Base-by-base conservation (phyloP, 2,797 vertebrate genomes). In the Centropyge bicolor region DNA sequence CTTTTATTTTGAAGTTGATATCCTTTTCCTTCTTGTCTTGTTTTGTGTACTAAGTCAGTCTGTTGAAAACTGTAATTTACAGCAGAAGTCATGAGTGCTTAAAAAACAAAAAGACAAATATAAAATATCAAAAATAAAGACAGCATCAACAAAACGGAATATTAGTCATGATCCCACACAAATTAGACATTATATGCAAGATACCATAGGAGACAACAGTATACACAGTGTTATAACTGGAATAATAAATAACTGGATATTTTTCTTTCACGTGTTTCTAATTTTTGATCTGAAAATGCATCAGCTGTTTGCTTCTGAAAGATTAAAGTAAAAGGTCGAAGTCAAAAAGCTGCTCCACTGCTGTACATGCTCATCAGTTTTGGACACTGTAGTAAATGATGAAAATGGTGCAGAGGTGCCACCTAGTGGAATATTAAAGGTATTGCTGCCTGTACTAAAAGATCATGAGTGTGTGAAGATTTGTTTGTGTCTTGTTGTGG, bases 341-440 rank as follows among this genome's bases (percentile, higher is more conserved):
- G 3, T 20, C 0, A 10, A 49, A 0, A 9, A 40, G 43, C 27
- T 8, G 36, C 36, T 8, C 5, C 5, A 41, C 20, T 52, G 62
- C 22, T 57, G 48, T 8, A 4, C 3, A 13, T 12, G 2, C 14
- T 54, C 24, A 0, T 31, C 3, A 40, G 8, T 13, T 57, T 54
- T 14, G 9, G 19, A 17, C 0, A 2, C 19, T 13, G 5, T 17
- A 6, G 9, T 41, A 3, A 35, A 16, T 35, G 22, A 31, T 31
- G 54, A 68, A 46, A 31, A 64, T 41, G 10, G 45, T 38, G 16
- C 48, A 73, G 17, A 46, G 5, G 41, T 8, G 63, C 62, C 88
- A 79, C 64, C 88, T 88, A 46, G 67, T 89, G 90, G 1, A 41
- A 10, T 0, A 69, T 61, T 1, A 73, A 74, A 56, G 6, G 8